Conservation (phyloP, 2,797 vertebrate species). For the Darevskia nairensis region DNA sequence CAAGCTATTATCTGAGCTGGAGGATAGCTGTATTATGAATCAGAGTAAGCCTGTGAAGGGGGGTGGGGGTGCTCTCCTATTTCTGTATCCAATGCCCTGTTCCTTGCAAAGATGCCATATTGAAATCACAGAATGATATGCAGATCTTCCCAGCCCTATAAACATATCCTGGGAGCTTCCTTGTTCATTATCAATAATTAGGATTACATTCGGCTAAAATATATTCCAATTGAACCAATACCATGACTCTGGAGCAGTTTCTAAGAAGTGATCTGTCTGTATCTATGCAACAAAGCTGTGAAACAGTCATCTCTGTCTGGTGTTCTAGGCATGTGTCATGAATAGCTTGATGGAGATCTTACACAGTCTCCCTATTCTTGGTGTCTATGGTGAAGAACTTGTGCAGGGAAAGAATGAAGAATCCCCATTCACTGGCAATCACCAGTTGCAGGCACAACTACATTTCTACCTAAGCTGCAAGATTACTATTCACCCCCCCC, state of each 20-base stretch:
- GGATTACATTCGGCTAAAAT: constrained; percentile 19
- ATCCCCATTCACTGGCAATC: not conserved
- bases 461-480: not conserved
- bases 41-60: not conserved
- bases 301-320: not conserved
- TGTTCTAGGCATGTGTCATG: not conserved
- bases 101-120: not conserved
- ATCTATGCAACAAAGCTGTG: not conserved
- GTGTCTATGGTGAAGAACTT: not conserved
- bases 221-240: not conserved
- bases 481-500: no score
- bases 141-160: not conserved
- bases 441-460: constrained; percentile 3
- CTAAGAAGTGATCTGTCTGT: fast-evolving
- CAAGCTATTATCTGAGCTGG: not conserved
- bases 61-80: not conserved
- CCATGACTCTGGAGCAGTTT: not conserved
- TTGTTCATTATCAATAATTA: constrained; percentile 11
- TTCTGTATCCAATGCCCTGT: not conserved
- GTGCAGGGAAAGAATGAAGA: not conserved
- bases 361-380: not conserved
- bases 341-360: not conserved
- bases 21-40: not conserved
- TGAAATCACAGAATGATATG: not conserved
- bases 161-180: not conserved